Conservation (phyloP, 1,140 invertebrate genomes). For the Papilio aristodemus region DNA sequence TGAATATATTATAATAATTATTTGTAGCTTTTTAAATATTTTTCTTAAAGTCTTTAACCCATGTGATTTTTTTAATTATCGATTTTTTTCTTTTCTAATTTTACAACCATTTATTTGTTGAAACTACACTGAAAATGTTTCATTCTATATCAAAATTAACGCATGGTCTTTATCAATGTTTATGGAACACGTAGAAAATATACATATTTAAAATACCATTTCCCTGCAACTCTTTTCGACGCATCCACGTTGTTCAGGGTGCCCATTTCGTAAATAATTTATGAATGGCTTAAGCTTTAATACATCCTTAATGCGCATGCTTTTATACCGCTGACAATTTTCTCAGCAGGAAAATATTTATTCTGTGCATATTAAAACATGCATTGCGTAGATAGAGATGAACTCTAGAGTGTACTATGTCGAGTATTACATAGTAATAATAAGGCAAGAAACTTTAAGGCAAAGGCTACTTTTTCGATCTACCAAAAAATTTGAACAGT, state of each 20-base stretch:
- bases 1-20: too few relatives aligned
- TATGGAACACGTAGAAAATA: background rate
- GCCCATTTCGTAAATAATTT: slow-evolving; percentile 30
- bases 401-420: background rate
- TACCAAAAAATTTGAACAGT: too few relatives aligned
- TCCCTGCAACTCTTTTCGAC: slow-evolving; percentile 23
- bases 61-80: too few relatives aligned
- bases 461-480: too few relatives aligned
- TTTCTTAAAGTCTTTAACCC: too few relatives aligned
- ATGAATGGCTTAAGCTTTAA: slow-evolving; percentile 25
- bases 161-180: background rate
- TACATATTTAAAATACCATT: slow-evolving; percentile 23
- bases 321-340: slow-evolving; percentile 15
- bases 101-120: too few relatives aligned
- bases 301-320: slow-evolving; percentile 30
- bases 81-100: too few relatives aligned
- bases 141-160: background rate
- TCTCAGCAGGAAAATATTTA: background rate
- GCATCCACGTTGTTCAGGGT: slow-evolving; percentile 13
- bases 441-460: too few relatives aligned
- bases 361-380: background rate
- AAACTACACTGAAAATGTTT: too few relatives aligned
- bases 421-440: too few relatives aligned
- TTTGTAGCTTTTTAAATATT: background rate
- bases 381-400: background rate